These are phyloP conservation scores for Parus major DNA, from an alignment of 2,113 vertebrate species.

Conservation along the genomic window DNA sequence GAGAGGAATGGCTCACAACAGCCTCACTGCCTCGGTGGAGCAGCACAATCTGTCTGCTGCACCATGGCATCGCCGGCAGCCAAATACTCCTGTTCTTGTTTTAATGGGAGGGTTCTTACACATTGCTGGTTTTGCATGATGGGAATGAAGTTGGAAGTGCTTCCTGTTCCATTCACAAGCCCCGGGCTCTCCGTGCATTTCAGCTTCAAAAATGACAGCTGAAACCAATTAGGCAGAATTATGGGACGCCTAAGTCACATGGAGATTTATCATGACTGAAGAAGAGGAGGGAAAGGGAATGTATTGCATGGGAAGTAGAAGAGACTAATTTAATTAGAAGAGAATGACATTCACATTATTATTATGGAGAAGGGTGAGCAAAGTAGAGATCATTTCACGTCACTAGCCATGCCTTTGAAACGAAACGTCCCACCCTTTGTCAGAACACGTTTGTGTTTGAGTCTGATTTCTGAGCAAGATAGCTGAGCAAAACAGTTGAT, in stretches of 20 bases:
- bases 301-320: constrained; percentile 46
- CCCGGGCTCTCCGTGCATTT: constrained; percentile 65
- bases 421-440: neutral
- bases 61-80: constrained; percentile 65
- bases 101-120: constrained; percentile 71
- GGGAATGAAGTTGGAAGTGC: constrained; percentile 72
- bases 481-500: neutral
- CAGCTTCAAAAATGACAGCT: constrained; percentile 74
- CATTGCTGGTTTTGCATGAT: constrained; percentile 73
- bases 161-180: constrained; percentile 70
- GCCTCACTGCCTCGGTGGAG: constrained; percentile 41
- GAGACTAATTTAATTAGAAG: constrained; percentile 65
- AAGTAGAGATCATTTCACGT: neutral
- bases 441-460: neutral
- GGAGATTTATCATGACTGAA: constrained; percentile 60
- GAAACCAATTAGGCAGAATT: constrained; percentile 75
- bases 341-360: neutral
- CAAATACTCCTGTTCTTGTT: constrained; percentile 68
- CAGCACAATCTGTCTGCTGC: constrained; percentile 65
- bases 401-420: neutral
- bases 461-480: neutral
- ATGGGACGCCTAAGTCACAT: constrained; percentile 53
- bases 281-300: constrained; percentile 9
- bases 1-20: constrained; percentile 54
- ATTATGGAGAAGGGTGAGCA: neutral